A percentile compares a stretch with the other conserved stretches of the same genome.
These are phyloP conservation scores for Bostrychus sinensis DNA, from an alignment of 2,113 vertebrate genomes.

Conservation along the genomic window DNA sequence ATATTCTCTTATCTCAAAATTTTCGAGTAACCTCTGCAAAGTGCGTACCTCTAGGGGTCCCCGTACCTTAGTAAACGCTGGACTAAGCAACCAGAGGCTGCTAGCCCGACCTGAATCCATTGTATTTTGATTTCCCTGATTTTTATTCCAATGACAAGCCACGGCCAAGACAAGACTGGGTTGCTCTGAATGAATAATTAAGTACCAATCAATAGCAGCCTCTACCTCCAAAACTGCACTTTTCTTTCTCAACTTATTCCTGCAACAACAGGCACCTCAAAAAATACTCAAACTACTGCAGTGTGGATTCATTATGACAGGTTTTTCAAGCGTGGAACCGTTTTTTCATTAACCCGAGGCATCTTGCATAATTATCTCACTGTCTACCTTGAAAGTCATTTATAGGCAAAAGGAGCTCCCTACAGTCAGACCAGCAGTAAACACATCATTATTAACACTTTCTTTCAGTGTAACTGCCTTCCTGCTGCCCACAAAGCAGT, in stretches of 20 bases:
- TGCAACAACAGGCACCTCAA: background rate
- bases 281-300: background rate
- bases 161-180: conserved; percentile 15
- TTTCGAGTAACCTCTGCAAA: too few relatives aligned
- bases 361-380: conserved; percentile 4
- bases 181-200: conserved; percentile 55
- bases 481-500: background rate
- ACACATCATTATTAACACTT: conserved; percentile 21
- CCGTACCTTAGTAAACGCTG: too few relatives aligned
- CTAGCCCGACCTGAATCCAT: conserved; percentile 8
- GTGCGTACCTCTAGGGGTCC: too few relatives aligned
- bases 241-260: background rate
- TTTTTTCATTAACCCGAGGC: background rate
- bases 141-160: conserved; percentile 8
- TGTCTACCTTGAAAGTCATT: conserved; percentile 2
- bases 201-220: conserved; percentile 47
- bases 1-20: too few relatives aligned
- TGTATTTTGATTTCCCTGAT: conserved; percentile 31
- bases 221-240: conserved; percentile 15
- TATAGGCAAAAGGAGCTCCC: background rate
- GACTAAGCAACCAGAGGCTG: too few relatives aligned
- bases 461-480: conserved; percentile 1
- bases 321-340: background rate
- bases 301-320: background rate
- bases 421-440: conserved; percentile 1